These are phyloP conservation scores for Sardinella longiceps DNA, from an alignment of 2,797 vertebrate species.

Conservation along the genomic window DNA sequence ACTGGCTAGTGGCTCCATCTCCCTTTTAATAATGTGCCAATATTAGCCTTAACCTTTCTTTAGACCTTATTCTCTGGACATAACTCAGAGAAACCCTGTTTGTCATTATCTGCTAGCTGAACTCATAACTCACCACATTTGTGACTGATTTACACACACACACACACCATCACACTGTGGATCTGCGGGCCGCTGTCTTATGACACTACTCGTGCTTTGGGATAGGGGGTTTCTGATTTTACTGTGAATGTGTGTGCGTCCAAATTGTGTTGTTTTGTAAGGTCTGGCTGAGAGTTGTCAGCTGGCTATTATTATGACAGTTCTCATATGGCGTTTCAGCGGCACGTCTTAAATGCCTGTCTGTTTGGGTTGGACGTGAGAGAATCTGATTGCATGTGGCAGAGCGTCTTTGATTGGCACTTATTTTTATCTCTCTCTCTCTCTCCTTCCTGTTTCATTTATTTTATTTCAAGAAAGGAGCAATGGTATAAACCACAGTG, in stretches of 20 bases:
- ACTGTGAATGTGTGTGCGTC: not conserved
- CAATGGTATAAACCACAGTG: not conserved
- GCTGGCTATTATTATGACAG: conserved; percentile 10
- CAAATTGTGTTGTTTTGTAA: not conserved
- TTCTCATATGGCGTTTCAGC: not conserved
- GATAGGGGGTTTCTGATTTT: not conserved
- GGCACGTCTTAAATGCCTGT: conserved; percentile 17
- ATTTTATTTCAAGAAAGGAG: not conserved
- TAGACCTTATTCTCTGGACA: not conserved
- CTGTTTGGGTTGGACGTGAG: not conserved
- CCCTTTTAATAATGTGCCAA: not conserved
- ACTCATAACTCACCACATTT: not conserved
- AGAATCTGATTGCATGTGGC: conserved; percentile 1
- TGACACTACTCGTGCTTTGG: conserved; percentile 6
- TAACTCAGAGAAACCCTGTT: not conserved
- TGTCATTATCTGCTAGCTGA: not conserved
- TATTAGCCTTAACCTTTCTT: not conserved
- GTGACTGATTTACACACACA: not conserved
- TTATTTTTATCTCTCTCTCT: not conserved
- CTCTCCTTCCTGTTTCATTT: no score
- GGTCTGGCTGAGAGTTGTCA: not conserved
- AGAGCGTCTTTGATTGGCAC: not conserved
- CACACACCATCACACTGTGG: not conserved
- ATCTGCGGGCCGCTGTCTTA: not conserved
- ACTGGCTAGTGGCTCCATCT: not conserved